phyloP scores from a whole-genome alignment of 2,113 vertebrate species.

The Lichenostomus cassidix region DNA sequence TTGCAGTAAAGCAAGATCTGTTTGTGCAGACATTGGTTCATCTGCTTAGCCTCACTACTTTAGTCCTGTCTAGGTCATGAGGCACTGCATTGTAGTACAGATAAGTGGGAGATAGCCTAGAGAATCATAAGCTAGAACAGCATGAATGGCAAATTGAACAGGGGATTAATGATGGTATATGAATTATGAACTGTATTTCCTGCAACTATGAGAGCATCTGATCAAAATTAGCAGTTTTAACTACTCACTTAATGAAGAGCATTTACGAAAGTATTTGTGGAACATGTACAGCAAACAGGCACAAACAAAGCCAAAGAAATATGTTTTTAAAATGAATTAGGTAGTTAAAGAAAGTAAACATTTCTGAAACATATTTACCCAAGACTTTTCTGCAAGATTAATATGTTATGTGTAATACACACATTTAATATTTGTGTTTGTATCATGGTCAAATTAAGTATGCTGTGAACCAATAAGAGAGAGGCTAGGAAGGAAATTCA shows the following conservation, averaged over 20 bases:
- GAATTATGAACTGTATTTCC: neutral
- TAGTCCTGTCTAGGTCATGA: neutral
- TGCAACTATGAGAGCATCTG: neutral
- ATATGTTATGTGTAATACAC: neutral
- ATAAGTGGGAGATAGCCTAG: neutral
- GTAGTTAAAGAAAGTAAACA: neutral
- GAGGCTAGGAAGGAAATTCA: neutral
- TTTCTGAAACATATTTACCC: slow-evolving; percentile 15
- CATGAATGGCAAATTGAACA: neutral
- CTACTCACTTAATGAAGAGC: slow-evolving; percentile 1
- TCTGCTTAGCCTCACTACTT: neutral
- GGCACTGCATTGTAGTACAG: neutral
- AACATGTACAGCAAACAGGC: neutral
- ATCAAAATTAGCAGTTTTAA: slow-evolving; percentile 39
- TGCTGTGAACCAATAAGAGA: neutral
- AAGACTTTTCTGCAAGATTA: slow-evolving; percentile 19
- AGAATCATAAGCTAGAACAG: neutral
- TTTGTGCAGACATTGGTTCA: neutral
- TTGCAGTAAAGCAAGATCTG: neutral
- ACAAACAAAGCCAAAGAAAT: slow-evolving; percentile 6
- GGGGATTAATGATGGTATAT: neutral
- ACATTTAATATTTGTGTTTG: slow-evolving; percentile 7
- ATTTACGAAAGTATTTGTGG: neutral
- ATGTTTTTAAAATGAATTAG: neutral
- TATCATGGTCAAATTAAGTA: slow-evolving; percentile 1